These are phyloP conservation scores for Scaeva pyrastri DNA, from an alignment of 2,888 invertebrate species.

Conservation along the genomic window DNA sequence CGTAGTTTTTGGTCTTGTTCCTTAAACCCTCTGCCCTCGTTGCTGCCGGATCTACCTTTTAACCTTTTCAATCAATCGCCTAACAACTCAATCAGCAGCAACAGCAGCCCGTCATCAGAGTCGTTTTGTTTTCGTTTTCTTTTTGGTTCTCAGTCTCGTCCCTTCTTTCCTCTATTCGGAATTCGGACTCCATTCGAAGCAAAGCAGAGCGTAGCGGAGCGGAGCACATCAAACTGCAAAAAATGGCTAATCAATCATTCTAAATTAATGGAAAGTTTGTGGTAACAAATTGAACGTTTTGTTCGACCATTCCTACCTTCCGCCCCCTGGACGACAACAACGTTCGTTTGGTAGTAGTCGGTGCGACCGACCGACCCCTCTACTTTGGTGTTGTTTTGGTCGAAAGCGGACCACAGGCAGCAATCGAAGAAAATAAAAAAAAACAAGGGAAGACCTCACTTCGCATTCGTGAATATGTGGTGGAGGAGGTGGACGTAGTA, in stretches of 20 bases:
- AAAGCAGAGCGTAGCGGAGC: too few species aligned
- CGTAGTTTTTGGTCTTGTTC: conserved; percentile 41
- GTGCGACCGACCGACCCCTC: too few species aligned
- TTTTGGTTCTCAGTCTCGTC: background rate
- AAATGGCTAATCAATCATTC: conserved; percentile 71
- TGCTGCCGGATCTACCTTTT: conserved; percentile 59
- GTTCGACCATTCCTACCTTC: conserved; percentile 30
- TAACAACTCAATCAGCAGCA: conserved; percentile 74
- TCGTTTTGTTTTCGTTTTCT: background rate
- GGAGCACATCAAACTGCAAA: conserved; percentile 15
- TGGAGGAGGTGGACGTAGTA: too few species aligned
- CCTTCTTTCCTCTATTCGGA: background rate
- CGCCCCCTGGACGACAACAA: background rate
- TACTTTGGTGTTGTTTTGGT: conserved; percentile 21
- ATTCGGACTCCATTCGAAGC: too few species aligned
- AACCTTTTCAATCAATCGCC: conserved; percentile 75
- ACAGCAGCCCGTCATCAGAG: conserved; percentile 30
- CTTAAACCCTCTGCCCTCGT: background rate
- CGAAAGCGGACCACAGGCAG: conserved; percentile 1
- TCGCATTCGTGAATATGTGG: background rate
- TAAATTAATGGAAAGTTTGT: conserved; percentile 76
- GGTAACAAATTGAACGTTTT: conserved; percentile 76
- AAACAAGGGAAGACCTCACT: conserved; percentile 32
- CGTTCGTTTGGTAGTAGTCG: background rate
- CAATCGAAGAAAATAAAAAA: conserved; percentile 41